Evolutionary conservation across 2,888 invertebrate species (phyloP), one percentile per base, ranked within the genome.

Genomic region (Aspidapion aeneum): DNA sequence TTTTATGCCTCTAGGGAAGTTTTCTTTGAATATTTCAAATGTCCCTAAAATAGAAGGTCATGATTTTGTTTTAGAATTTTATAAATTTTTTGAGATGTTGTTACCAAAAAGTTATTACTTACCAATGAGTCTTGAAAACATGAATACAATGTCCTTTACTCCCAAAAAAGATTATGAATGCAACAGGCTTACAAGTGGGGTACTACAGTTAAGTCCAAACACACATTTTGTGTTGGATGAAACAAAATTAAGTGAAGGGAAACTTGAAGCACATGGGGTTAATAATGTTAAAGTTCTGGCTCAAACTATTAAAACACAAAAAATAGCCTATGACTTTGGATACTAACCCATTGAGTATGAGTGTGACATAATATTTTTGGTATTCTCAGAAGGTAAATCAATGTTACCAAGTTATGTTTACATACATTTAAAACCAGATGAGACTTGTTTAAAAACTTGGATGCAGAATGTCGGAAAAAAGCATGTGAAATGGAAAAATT

Each of bases 151-250:
- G 48, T 77, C 85, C 5, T 87, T 96, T 70, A 80, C 87, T 35
- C 95, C 96, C 16, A 90, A 88, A 89, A 95, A 96, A 82, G 93
- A 96, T 78, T 95, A 95, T 71, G 88, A 88, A n/a, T 89, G 89
- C 65, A 92, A 94, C 75, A 84, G 92, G 65, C 81, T 97, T 16
- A 87, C 86, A 0, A 90, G 91, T 68, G 96, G 96, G 0, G 77
- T 92, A 0, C 81, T 97, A 1, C 97, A 97, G 77, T 79, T 97
- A 48, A 89, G 90, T 68, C 84, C 86, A 21, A 86, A 90, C 71
- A 96, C 96, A 0, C 91, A 94, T 75, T 82, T 97, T 0, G 80
- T 96, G 0, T 74, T 97, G 9, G 96, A 97, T 75, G 96, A 97
- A 80, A 96, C 94, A 0, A 84, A 85, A 67, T 82, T 97, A 79